Evolutionary conservation across 2,888 invertebrate species (phyloP).

Genomic region (Apamea monoglypha): DNA sequence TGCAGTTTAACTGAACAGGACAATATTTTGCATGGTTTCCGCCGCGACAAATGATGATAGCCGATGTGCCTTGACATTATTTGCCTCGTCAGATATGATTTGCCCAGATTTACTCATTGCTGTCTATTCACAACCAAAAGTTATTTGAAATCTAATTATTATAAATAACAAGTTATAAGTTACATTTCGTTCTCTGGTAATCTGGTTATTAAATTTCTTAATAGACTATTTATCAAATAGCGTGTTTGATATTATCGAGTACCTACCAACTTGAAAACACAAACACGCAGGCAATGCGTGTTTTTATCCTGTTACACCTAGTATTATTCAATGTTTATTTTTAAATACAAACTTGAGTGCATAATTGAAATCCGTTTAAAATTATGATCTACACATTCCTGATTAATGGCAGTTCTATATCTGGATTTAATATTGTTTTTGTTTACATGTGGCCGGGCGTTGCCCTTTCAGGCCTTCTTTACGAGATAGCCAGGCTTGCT

Average conservation of each 20-base stretch:
- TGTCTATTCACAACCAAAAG: neutral
- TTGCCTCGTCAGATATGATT: slow-evolving; percentile 37
- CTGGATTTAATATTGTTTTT: slow-evolving; percentile 65
- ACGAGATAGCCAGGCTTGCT: slow-evolving; percentile 58
- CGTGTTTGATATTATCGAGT: slow-evolving; percentile 45
- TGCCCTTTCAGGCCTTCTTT: slow-evolving; percentile 67
- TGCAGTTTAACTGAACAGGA: slow-evolving; percentile 28
- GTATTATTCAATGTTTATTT: slow-evolving; percentile 31
- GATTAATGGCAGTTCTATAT: slow-evolving; percentile 52
- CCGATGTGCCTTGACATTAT: slow-evolving; percentile 59
- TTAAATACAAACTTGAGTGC: slow-evolving; percentile 16
- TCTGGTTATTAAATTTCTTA: slow-evolving; percentile 26
- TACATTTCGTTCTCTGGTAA: slow-evolving; percentile 16
- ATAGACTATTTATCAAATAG: slow-evolving; percentile 49
- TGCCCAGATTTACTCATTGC: slow-evolving; percentile 15
- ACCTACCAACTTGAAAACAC: slow-evolving; percentile 41
- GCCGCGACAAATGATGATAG: slow-evolving; percentile 45
- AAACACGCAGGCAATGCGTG: slow-evolving; percentile 42
- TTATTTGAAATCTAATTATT: slow-evolving; percentile 10
- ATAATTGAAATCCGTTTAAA: slow-evolving; percentile 43
- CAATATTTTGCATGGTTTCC: slow-evolving; percentile 57
- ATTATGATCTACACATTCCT: slow-evolving; percentile 36
- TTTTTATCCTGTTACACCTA: slow-evolving; percentile 37
- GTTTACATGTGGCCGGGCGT: slow-evolving; percentile 72
- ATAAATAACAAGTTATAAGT: neutral